phyloP scores from a whole-genome alignment of 2,797 vertebrate genomes.

The Cyprinodon diabolis region DNA sequence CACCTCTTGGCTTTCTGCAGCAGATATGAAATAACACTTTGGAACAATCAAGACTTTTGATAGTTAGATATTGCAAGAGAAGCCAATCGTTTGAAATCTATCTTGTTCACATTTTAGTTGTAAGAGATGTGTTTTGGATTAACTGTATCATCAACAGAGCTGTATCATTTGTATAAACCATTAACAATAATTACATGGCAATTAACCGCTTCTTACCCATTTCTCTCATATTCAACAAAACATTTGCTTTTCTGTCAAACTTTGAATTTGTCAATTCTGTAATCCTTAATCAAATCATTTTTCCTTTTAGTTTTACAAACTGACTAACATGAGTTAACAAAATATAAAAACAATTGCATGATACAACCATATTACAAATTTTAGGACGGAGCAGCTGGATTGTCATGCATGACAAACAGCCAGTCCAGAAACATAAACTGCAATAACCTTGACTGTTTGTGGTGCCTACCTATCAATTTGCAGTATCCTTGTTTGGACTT shows the following conservation, averaged over 20 bases:
- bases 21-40: no score
- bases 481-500: background rate
- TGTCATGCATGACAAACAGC: background rate
- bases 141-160: no score
- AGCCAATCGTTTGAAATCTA: no score
- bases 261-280: background rate
- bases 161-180: no score
- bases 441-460: background rate
- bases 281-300: conserved; percentile 1
- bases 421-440: conserved; percentile 12
- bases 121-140: no score
- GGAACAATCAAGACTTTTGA: no score
- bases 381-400: background rate
- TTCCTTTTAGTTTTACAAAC: background rate
- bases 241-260: background rate
- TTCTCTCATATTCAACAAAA: conserved; percentile 9
- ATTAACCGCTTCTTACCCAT: conserved; percentile 1
- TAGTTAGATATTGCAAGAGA: no score
- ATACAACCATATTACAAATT: background rate
- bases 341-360: background rate
- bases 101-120: no score
- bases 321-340: background rate
- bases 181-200: no score
- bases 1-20: no score
- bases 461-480: background rate